These are phyloP conservation scores for Guaruba guarouba DNA, from an alignment of 2,113 vertebrate genomes.

Conservation along the genomic window DNA sequence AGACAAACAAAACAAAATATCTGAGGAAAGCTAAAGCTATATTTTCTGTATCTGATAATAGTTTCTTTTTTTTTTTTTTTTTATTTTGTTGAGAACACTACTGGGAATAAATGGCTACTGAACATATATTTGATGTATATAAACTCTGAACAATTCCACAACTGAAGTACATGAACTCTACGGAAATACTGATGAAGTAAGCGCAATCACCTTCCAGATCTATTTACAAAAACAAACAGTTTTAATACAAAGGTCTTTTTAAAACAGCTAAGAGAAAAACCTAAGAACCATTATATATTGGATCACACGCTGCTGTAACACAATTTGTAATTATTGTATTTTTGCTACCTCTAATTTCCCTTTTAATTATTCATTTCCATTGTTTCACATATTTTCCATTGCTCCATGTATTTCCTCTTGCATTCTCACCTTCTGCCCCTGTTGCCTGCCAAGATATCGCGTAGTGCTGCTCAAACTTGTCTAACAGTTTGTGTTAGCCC, in stretches of 20 bases:
- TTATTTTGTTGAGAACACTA: background rate
- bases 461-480: background rate
- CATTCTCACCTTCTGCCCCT: background rate
- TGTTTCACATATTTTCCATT: background rate
- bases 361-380: background rate
- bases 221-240: background rate
- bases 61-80: background rate
- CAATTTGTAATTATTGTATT: background rate
- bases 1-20: background rate
- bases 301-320: background rate
- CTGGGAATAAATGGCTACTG: background rate
- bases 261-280: background rate
- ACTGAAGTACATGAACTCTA: background rate
- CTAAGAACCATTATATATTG: background rate
- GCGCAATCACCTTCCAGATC: background rate
- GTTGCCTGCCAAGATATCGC: background rate
- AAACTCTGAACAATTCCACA: background rate
- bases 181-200: background rate
- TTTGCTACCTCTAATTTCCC: background rate
- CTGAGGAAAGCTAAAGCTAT: background rate
- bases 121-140: background rate
- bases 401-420: background rate
- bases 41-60: rapidly evolving
- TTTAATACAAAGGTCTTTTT: background rate
- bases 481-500: background rate